phyloP scores from a whole-genome alignment of 2,797 vertebrate species.

The Phoebastria nigripes region DNA sequence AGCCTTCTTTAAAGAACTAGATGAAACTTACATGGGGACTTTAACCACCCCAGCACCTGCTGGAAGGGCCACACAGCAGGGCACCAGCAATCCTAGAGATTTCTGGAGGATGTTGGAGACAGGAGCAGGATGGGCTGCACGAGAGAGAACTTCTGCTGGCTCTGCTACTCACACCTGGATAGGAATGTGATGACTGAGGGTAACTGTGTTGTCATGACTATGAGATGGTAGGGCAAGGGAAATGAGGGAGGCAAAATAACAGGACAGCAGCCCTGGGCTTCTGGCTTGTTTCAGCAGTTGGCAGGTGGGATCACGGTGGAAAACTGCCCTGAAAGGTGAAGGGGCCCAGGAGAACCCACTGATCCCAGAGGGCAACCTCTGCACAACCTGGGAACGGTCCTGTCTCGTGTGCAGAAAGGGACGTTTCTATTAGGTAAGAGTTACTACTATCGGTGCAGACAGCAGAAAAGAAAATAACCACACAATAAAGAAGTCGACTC shows the following conservation, averaged over 20 bases:
- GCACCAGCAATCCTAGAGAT: neutral
- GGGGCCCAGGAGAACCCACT: neutral
- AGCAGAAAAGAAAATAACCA: neutral
- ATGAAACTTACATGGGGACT: neutral
- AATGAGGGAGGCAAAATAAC: neutral
- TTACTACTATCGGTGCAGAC: neutral
- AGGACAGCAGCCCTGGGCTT: neutral
- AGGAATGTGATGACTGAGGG: accelerated
- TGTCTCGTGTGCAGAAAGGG: neutral
- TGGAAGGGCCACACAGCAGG: neutral
- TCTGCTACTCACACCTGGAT: neutral
- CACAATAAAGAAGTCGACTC: neutral
- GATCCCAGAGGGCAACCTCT: neutral
- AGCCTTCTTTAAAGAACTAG: neutral
- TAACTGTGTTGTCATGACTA: neutral
- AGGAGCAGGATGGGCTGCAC: neutral
- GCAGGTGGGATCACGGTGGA: neutral
- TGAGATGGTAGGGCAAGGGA: neutral
- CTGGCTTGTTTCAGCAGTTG: neutral
- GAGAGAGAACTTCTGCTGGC: neutral
- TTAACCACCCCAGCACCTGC: neutral
- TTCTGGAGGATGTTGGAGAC: neutral
- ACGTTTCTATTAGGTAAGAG: neutral
- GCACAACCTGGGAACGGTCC: neutral
- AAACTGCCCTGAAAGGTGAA: neutral